Conservation (phyloP, 2,113 vertebrate species). For the Bubo scandiacus region DNA sequence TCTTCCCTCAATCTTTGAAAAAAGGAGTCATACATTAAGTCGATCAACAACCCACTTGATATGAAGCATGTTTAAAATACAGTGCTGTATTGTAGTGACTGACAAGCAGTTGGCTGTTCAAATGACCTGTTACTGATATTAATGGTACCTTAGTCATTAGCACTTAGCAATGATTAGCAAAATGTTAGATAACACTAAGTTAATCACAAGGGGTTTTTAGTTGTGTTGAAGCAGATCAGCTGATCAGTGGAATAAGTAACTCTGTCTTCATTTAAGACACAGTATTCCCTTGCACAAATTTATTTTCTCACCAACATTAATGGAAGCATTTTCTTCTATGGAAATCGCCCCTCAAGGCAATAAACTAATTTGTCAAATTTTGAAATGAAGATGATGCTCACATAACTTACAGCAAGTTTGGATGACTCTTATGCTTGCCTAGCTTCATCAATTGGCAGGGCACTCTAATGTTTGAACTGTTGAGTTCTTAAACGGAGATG, state of each 20-base stretch:
- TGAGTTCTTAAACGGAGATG: not conserved
- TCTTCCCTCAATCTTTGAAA: conserved; percentile 89
- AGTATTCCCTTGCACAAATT: conserved; percentile 30
- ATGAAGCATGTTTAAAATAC: conserved; percentile 65
- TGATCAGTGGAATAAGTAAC: conserved; percentile 8
- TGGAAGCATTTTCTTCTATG: not conserved
- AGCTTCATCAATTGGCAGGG: not conserved
- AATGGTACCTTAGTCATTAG: conserved; percentile 72
- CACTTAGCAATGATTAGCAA: conserved; percentile 67
- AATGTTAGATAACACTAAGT: conserved; percentile 71
- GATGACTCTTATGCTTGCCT: conserved; percentile 21
- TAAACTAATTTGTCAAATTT: conserved; percentile 22
- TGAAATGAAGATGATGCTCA: conserved; percentile 5
- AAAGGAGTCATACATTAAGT: conserved; percentile 91
- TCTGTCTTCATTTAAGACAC: conserved; percentile 28
- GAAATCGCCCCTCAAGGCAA: not conserved
- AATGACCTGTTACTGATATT: conserved; percentile 52
- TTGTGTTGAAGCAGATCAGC: not conserved
- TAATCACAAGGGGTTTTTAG: not conserved
- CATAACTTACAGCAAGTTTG: not conserved
- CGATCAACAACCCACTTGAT: conserved; percentile 92
- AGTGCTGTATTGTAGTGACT: not conserved
- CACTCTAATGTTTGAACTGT: not conserved
- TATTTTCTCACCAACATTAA: not conserved
- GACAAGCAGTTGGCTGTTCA: conserved; percentile 38